phyloP scores from a whole-genome alignment of 2,888 invertebrate species.

The Julus scandinavius region DNA sequence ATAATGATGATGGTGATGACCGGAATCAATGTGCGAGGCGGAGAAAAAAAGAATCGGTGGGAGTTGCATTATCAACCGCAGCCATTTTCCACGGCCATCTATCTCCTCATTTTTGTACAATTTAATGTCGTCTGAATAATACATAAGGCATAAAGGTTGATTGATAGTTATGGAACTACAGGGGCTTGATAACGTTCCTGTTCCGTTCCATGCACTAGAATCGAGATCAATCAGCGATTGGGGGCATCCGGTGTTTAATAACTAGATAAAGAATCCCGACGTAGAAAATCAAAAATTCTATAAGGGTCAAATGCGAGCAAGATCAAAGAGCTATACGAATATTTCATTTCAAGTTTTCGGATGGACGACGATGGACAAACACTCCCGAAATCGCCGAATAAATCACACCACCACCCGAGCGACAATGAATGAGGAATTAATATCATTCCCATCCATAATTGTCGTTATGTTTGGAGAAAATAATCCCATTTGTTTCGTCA shows the following conservation, averaged over 20 bases:
- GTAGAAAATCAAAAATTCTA: background rate
- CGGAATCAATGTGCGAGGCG: background rate
- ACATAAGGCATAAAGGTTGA: conserved; percentile 31
- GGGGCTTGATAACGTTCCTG: background rate
- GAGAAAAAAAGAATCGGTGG: background rate
- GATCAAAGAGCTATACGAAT: background rate
- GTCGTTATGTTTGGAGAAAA: no score
- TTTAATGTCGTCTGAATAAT: conserved; percentile 31
- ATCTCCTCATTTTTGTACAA: conserved; percentile 36
- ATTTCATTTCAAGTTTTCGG: background rate
- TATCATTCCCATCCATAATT: no score
- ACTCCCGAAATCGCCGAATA: background rate
- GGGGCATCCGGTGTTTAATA: conserved; percentile 25
- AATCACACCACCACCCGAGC: background rate
- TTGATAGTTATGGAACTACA: background rate
- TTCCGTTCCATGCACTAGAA: background rate
- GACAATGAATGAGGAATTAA: background rate
- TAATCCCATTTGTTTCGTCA: no score
- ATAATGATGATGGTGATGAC: conserved; percentile 39
- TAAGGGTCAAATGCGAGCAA: background rate
- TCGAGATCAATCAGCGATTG: background rate
- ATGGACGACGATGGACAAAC: no score
- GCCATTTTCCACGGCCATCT: conserved; percentile 12
- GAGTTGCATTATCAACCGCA: background rate
- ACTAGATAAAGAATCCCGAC: background rate